A percentile compares a stretch with the other conserved stretches of the same genome.
Conservation (phyloP, 2,888 invertebrate genomes). For the Megamerina dolium region DNA sequence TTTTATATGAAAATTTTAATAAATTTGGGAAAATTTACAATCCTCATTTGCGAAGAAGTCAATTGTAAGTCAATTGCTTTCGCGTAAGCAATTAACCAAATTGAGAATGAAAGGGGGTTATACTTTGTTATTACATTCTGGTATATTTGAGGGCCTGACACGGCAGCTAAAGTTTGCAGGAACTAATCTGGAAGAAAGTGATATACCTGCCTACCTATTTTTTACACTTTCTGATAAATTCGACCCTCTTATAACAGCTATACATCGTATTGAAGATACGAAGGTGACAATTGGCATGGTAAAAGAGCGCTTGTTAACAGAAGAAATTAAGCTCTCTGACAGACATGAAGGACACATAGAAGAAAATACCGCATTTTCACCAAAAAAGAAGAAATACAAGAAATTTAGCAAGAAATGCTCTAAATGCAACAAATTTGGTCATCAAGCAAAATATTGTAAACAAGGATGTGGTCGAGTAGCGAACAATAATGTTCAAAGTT, state of each 20-base stretch:
- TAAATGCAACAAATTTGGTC: neutral
- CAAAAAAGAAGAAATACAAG: neutral
- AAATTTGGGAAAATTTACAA: slow-evolving; percentile 8
- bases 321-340: too few species aligned
- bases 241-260: slow-evolving; percentile 5
- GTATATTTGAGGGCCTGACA: neutral
- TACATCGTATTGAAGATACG: slow-evolving; percentile 1
- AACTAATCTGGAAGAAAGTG: slow-evolving; percentile 1
- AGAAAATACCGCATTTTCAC: too few species aligned
- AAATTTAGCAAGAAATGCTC: neutral
- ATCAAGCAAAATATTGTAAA: neutral
- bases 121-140: neutral
- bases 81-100: slow-evolving; percentile 5
- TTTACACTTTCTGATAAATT: slow-evolving; percentile 9
- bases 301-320: too few species aligned
- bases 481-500: neutral
- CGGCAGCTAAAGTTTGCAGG: slow-evolving; percentile 4
- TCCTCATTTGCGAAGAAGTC: slow-evolving; percentile 8
- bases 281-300: too few species aligned
- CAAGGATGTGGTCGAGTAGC: neutral
- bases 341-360: too few species aligned
- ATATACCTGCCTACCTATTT: slow-evolving; percentile 6
- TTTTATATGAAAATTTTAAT: too few species aligned
- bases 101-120: slow-evolving; percentile 7
- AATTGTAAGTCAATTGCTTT: slow-evolving; percentile 3